Evolutionary conservation across 2,797 vertebrate species (phyloP).

Genomic region (Alcedo atthis): DNA sequence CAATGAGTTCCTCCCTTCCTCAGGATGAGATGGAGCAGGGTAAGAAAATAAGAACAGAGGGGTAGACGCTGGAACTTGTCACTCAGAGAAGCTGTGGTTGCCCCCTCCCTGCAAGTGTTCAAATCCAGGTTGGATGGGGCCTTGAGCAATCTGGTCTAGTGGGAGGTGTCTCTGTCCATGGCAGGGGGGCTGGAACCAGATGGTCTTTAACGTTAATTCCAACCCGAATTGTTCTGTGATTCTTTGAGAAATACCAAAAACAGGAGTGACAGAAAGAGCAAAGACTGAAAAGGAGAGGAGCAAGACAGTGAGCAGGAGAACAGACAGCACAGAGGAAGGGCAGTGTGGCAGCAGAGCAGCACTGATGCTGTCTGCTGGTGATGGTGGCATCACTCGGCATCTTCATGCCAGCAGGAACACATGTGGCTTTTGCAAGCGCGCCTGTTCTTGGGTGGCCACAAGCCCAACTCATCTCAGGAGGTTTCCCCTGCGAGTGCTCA

Average conservation of each 20-base stretch:
- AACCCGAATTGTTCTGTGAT: background rate
- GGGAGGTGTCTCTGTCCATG: background rate
- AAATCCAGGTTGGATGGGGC: no score
- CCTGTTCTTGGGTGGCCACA: rapidly evolving
- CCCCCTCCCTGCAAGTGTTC: no score
- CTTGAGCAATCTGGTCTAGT: no score
- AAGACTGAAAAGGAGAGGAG: background rate
- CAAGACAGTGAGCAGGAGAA: background rate
- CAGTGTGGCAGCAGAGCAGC: rapidly evolving
- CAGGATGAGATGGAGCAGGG: background rate
- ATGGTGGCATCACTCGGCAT: rapidly evolving
- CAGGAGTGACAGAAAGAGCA: background rate
- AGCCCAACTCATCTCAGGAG: rapidly evolving
- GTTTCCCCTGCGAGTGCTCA: background rate
- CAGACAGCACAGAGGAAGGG: background rate
- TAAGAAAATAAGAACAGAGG: background rate
- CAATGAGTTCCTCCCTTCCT: background rate
- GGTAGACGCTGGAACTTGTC: no score
- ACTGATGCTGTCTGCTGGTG: background rate
- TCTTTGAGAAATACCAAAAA: background rate
- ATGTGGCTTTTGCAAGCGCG: background rate
- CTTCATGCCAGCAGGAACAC: rapidly evolving
- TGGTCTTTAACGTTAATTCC: background rate
- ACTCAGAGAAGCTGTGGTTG: no score
- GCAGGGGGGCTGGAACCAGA: background rate